phyloP scores from a whole-genome alignment of 30 jellyfish, hydroid and myxozoan species.

The Catostylus mosaicus region DNA sequence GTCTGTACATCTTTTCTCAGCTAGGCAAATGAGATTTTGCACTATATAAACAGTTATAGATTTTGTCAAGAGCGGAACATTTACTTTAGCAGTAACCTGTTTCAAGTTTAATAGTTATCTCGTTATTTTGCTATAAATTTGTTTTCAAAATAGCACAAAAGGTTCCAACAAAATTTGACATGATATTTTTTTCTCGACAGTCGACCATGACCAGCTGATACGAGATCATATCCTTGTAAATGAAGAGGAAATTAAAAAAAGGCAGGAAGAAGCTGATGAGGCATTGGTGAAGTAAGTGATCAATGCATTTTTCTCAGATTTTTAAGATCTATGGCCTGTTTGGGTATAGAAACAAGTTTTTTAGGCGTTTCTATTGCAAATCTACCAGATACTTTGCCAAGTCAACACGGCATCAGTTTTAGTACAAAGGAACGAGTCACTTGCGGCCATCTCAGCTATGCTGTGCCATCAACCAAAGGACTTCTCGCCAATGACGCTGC shows the following conservation, averaged over 20 bases:
- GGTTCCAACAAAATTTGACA: neutral
- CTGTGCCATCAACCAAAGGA: too few species aligned
- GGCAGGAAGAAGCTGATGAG: slow-evolving; percentile 95
- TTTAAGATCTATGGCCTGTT: too few species aligned
- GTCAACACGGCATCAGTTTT: too few species aligned
- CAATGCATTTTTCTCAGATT: too few species aligned
- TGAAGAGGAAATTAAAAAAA: slow-evolving; percentile 46
- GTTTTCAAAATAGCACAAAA: neutral
- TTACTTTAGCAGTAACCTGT: neutral
- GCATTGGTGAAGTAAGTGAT: slow-evolving; percentile 74
- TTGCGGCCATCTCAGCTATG: too few species aligned
- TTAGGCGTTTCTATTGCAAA: too few species aligned
- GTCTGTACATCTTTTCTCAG: too few species aligned
- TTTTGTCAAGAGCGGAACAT: neutral
- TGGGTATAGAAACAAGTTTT: too few species aligned
- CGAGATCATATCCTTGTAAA: slow-evolving; percentile 70
- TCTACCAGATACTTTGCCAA: too few species aligned
- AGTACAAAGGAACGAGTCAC: too few species aligned
- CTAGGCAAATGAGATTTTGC: neutral
- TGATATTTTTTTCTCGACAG: slow-evolving; percentile 30
- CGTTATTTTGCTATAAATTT: neutral
- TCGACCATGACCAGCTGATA: slow-evolving; percentile 89
- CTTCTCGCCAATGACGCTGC: too few species aligned
- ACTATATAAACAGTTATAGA: neutral
- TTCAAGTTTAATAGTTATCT: neutral